Conservation (phyloP, 2,113 vertebrate species). For the Rhinogobius similis region DNA sequence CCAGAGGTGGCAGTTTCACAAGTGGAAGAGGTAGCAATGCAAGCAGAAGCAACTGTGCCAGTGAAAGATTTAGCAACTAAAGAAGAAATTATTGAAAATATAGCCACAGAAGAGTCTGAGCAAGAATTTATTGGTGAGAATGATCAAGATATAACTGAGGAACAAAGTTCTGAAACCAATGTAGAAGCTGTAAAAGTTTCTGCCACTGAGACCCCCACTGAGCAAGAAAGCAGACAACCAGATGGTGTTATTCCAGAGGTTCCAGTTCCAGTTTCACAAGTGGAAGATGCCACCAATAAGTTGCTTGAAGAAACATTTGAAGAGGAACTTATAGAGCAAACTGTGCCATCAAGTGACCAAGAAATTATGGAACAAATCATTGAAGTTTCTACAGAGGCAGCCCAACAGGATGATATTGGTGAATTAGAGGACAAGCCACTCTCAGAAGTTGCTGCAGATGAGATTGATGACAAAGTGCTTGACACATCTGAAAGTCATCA, state of each 20-base stretch:
- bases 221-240: neutral
- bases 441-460: neutral
- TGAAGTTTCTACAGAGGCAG: slow-evolving; percentile 4
- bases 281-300: neutral
- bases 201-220: neutral
- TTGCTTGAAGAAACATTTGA: neutral
- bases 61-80: neutral
- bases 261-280: too few relatives aligned
- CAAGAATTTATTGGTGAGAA: neutral
- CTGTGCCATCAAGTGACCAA: neutral
- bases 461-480: neutral
- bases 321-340: neutral
- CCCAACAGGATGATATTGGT: neutral
- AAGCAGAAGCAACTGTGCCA: neutral
- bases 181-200: neutral
- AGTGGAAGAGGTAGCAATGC: neutral
- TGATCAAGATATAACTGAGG: neutral
- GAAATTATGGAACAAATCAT: neutral
- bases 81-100: slow-evolving; percentile 5
- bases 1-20: too few relatives aligned
- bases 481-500: neutral
- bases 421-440: neutral
- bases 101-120: slow-evolving; percentile 3
- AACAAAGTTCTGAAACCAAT: neutral
- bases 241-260: too few relatives aligned